Base-by-base conservation (phyloP, 2,888 invertebrate genomes). In the Spodoptera picta region DNA sequence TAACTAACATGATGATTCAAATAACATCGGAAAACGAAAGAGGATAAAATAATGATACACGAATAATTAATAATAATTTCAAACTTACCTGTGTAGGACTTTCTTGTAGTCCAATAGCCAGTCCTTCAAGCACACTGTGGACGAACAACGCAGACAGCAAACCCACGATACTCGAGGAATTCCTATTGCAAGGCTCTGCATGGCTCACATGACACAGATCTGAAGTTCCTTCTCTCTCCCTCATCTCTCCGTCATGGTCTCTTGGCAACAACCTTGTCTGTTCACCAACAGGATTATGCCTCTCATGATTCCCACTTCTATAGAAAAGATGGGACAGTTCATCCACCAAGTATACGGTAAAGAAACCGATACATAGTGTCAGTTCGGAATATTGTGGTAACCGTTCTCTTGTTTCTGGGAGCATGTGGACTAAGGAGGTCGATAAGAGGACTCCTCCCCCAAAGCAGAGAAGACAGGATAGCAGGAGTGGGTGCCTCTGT, bases 401-500 rank as follows among this genome's bases (percentile, higher is more conserved):
- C 62, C 92, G 90, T 65, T 96, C 95, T 56, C 97, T 94, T 27
- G 97, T 96, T 93, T 98, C 98, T n/a, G 97, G 97, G 4, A 98
- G 90, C 94, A 98, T 97, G 88, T 98, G 98, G 19, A 97, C 95
- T 42, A 97, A 75, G 0, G 97, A 96, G 0, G 98, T 98, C 0
- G 97, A 96, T 4, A 98, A 89, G 4, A 98, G 93, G 24, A 98
- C 97, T 1, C 98, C 98, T 6, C 97, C 97, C 3, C 98, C 98
- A 80, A 97, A 97, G 83, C 97, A 98, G 1, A 98, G 92, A 7
- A 97, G 89, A 14, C 96, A 94, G 0, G 97, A 97, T 1, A 97
- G 93, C 1, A 96, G 81, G 2, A 97, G 85, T 0, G 96, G 96
- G 82, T 95, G 95, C 27, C 95, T 91, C 69, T 93, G 93, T 51